Base-by-base conservation (phyloP, 2,888 invertebrate genomes). In the Agriopis marginaria region DNA sequence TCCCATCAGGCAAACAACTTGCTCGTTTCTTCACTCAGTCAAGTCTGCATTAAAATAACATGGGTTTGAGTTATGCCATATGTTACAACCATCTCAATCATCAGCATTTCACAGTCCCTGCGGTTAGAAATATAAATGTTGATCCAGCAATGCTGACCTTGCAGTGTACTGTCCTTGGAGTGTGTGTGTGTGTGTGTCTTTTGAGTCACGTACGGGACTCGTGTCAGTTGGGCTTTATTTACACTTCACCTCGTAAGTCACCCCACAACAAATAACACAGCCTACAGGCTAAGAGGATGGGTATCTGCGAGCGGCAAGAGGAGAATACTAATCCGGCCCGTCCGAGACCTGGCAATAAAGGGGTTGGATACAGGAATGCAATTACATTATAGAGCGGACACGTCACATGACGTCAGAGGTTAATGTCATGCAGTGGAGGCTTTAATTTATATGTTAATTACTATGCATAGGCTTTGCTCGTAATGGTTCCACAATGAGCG, bases 361-460 rank as follows among this genome's bases (percentile, higher is more conserved):
- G 63, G 63, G 54, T 63, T 55, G 39, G n/a, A 60, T 64, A 68
- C 54, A 60, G 68, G 64, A 68, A 68, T 68, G 68, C 63, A 60
- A 68, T 64, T 64, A 64, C 60, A 68, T 54, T 12, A 49, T 60
- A 58, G 53, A 60, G 61, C 39, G 55, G 55, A 50, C 66, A 67
- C 63, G 67, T 66, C 54, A 55, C 42, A 58, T 63, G 39, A 67
- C 67, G 44, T 61, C 56, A 62, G 32, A 62, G 56, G 49, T 67
- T 47, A 60, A 59, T 63, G 12, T 58, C 59, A 61, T 62, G 53
- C 56, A 44, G n/a, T 42, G 32, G 23, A 40, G 58, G 50, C 44
- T 44, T 44, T 65, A 65, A 65, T 65, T 65, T 53, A 65, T 58
- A 23, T 14, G 58, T 40, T 50, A 11, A 58, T 58, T 54, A 63